Conservation (phyloP, 2,113 vertebrate genomes). For the Platichthys stellatus region DNA sequence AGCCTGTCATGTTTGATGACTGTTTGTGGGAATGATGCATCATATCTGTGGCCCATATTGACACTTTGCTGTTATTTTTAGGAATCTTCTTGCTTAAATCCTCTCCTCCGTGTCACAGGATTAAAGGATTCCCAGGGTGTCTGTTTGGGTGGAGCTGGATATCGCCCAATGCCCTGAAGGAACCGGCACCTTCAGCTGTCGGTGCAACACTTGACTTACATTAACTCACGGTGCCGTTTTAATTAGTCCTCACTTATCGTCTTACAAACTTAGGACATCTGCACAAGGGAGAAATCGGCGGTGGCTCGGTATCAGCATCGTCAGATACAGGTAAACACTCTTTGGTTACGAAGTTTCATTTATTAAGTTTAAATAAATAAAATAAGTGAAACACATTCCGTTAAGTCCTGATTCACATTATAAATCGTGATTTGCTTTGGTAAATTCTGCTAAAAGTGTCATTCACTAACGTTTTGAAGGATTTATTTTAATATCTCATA, state of each 20-base stretch:
- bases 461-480: too few relatives aligned
- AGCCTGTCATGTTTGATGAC: conserved; percentile 59
- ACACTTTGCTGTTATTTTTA: conserved; percentile 66
- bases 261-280: too few relatives aligned
- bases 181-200: conserved; percentile 32
- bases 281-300: too few relatives aligned
- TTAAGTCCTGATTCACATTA: too few relatives aligned
- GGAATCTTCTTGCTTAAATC: conserved; percentile 61
- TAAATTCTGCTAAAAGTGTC: too few relatives aligned
- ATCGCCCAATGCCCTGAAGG: conserved; percentile 45
- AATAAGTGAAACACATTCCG: too few relatives aligned
- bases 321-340: too few relatives aligned
- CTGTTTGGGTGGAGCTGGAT: conserved; percentile 36
- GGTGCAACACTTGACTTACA: conserved; percentile 37
- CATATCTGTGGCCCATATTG: conserved; percentile 48
- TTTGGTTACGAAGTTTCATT: too few relatives aligned
- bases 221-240: conserved; percentile 14
- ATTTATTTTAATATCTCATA: too few relatives aligned
- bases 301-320: too few relatives aligned
- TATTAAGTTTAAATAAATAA: too few relatives aligned
- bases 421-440: too few relatives aligned
- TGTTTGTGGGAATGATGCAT: conserved; percentile 35
- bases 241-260: background rate
- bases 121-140: conserved; percentile 71
- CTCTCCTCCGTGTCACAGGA: conserved; percentile 71